Evolutionary conservation across 2,113 vertebrate genomes (phyloP), one percentile per base, ranked within the genome.

Genomic region (Meleagris gallopavo): DNA sequence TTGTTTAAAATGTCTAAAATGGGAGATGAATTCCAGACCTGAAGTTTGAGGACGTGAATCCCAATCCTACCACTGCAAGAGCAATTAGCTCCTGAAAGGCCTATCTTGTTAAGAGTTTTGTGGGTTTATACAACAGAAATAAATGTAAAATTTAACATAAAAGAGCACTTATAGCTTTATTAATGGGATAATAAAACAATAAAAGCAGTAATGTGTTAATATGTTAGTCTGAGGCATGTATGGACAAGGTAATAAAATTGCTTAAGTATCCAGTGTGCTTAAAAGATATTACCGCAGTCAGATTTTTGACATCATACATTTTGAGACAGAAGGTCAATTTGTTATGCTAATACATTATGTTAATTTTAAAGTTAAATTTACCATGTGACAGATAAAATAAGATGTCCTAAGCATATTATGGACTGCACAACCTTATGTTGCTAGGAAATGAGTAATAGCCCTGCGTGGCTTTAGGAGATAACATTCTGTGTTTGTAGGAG

Each of bases 341-440:
- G 78, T 90, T 78, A 81, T 74, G 41, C 3, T 58, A 65, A 88
- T 40, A 9, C 1, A 40, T 71, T 90, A 77, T 38, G 15, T 54
- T 81, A 71, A 93, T 83, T 60, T 83, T 38, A 74, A 95, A 86
- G 41, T 38, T 50, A 74, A 57, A 89, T 60, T 90, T 78, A 78
- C 55, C 22, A 60, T 50, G 9, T 86, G 83, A 77, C 55, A 86
- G 65, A 77, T 54, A 76, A 76, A 87, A 82, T 57, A 88, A 92
- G 20, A 4, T 73, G 20, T 62, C 27, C 61, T 73, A 57, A 58
- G 30, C 27, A 55, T 66, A 70, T 74, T 46, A 66, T 62, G 55
- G 17, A 58, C 19, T 54, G 10, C 9, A 29, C 45, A 70, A 62
- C 27, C 16, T 73, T 62, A 20, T 17, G 32, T 16, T 70, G 3